Evolutionary conservation across 2,113 vertebrate genomes (phyloP).

Genomic region (Romanogobio albipinnatus): DNA sequence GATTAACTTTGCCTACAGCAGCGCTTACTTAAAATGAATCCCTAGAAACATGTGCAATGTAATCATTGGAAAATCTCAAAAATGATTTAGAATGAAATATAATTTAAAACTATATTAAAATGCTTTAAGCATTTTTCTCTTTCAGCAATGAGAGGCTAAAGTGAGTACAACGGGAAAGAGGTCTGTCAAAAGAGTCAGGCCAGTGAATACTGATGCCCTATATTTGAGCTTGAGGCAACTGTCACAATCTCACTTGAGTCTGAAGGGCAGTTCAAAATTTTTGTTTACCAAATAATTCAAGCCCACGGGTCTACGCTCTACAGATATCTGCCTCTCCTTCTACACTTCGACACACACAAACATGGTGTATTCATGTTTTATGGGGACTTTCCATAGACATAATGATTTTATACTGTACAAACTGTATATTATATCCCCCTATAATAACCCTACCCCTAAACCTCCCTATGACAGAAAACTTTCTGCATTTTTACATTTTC

Average conservation of each 20-base stretch:
- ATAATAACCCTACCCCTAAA: too few species aligned
- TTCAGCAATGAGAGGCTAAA: background rate
- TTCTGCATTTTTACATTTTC: too few species aligned
- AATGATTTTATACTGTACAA: too few species aligned
- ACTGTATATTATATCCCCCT: too few species aligned
- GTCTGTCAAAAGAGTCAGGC: slow-evolving; percentile 23
- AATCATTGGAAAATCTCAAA: background rate
- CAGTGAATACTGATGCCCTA: slow-evolving; percentile 17
- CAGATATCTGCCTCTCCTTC: background rate
- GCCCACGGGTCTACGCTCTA: slow-evolving; percentile 7
- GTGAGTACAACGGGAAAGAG: background rate
- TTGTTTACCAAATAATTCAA: slow-evolving; percentile 45
- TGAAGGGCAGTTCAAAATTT: slow-evolving; percentile 26
- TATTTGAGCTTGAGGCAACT: slow-evolving; percentile 33
- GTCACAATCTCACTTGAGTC: slow-evolving; percentile 31
- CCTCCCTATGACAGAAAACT: too few species aligned
- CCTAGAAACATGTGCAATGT: background rate
- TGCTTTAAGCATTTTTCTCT: background rate
- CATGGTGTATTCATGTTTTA: too few species aligned
- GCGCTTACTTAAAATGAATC: background rate
- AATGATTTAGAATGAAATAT: background rate
- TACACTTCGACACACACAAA: background rate
- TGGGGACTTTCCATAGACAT: too few species aligned
- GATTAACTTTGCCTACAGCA: background rate
- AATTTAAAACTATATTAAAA: background rate